Conservation (phyloP, 2,113 vertebrate species). For the Parotia lawesii region DNA sequence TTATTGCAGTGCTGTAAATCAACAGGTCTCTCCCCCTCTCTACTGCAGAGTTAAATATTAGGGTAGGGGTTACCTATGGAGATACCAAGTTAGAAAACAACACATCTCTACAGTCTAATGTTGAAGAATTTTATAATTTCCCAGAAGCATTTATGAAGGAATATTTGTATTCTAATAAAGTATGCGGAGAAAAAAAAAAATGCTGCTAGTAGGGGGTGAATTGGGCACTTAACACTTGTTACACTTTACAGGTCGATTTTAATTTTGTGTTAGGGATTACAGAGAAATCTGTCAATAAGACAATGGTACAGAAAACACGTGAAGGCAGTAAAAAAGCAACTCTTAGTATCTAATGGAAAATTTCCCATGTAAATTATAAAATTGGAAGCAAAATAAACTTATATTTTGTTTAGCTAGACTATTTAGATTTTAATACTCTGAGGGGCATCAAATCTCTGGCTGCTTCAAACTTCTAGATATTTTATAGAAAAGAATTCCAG, state of each 20-base stretch:
- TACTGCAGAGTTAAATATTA: not conserved
- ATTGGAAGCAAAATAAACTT: not conserved
- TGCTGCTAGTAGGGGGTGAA: constrained; percentile 18
- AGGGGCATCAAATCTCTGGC: not conserved
- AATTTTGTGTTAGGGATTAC: constrained; percentile 71
- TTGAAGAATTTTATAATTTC: constrained; percentile 30
- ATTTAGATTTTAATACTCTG: not conserved
- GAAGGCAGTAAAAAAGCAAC: not conserved
- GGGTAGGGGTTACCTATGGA: not conserved
- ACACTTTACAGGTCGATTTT: constrained; percentile 68
- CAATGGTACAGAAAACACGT: constrained; percentile 18
- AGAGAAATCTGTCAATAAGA: constrained; percentile 67
- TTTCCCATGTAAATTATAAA: not conserved
- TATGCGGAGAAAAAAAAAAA: constrained; percentile 22
- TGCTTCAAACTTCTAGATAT: not conserved
- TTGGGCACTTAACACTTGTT: constrained; percentile 59
- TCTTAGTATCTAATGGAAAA: not conserved
- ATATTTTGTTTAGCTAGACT: not conserved
- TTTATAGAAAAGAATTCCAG: not conserved
- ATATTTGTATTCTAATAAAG: constrained; percentile 44
- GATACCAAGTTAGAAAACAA: not conserved
- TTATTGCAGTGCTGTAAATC: not conserved
- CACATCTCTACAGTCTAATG: not conserved
- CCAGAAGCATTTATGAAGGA: constrained; percentile 40
- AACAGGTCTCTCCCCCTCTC: not conserved